These are phyloP conservation scores for Siniperca chuatsi DNA, from an alignment of 2,113 vertebrate species.

Conservation along the genomic window DNA sequence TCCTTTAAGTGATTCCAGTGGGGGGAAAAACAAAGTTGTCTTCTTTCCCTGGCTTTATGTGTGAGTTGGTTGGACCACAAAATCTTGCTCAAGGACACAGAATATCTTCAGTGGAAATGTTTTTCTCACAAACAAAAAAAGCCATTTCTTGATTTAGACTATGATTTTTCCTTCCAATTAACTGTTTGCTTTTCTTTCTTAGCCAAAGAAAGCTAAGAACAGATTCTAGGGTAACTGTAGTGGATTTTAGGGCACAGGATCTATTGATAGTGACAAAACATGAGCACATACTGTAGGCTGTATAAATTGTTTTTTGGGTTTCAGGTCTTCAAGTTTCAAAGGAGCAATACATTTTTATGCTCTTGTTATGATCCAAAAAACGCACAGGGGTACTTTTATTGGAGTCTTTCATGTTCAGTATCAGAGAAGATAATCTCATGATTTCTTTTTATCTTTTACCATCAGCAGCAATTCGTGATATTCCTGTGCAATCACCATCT, in stretches of 20 bases:
- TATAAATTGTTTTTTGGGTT: neutral
- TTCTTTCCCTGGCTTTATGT: neutral
- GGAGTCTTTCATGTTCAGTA: neutral
- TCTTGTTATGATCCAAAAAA: neutral
- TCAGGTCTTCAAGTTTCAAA: neutral
- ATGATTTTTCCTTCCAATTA: neutral
- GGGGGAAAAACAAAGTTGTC: neutral
- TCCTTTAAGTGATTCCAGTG: neutral
- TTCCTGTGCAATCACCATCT: conserved; percentile 30
- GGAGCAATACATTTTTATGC: neutral
- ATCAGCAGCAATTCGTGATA: conserved; percentile 5
- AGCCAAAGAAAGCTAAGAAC: neutral
- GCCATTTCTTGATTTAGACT: neutral
- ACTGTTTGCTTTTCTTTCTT: neutral
- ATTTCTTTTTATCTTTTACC: neutral
- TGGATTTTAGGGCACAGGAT: neutral
- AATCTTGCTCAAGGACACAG: neutral
- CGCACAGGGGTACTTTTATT: neutral
- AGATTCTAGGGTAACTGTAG: neutral
- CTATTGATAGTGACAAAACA: neutral
- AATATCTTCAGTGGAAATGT: neutral
- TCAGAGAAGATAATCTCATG: neutral
- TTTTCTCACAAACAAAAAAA: neutral
- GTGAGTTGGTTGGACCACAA: neutral
- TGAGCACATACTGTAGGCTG: neutral